Percentiles rank a stretch among this genome's conserved stretches.
Evolutionary conservation across 2,797 vertebrate genomes (phyloP).

Genomic region (Crenuchus spilurus): DNA sequence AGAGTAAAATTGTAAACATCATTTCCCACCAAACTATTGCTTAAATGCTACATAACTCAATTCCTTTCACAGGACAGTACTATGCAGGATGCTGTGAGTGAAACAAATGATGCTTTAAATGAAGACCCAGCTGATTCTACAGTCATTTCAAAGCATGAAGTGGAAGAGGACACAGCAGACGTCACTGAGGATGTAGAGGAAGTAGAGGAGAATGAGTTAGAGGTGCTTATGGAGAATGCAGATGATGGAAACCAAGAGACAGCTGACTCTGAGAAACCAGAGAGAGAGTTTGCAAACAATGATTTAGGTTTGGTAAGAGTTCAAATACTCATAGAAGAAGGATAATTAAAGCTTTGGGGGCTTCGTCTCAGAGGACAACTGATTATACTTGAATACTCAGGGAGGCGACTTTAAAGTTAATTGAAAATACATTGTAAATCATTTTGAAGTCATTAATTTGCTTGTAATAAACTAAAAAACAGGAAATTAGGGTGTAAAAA

Average conservation of each 20-base stretch:
- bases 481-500: no score
- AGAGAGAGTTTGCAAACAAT: constrained; percentile 58
- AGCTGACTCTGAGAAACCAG: constrained; percentile 29
- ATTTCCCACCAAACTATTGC: not conserved
- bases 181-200: constrained; percentile 31
- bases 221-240: constrained; percentile 29
- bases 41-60: constrained; percentile 52
- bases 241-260: constrained; percentile 38
- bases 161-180: constrained; percentile 54
- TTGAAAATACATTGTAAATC: not conserved
- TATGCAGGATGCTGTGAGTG: constrained; percentile 18
- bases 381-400: not conserved
- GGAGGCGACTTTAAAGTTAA: not conserved
- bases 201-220: constrained; percentile 43
- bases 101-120: constrained; percentile 57
- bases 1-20: not conserved
- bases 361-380: constrained; percentile 11
- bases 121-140: constrained; percentile 62
- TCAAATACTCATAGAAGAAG: constrained; percentile 27
- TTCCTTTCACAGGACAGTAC: constrained; percentile 58
- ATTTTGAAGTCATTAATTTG: no score
- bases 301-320: constrained; percentile 64
- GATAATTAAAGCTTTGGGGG: constrained; percentile 51
- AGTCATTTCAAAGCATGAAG: constrained; percentile 55
- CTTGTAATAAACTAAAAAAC: no score